Percentiles rank a stretch among this genome's conserved stretches.
Evolutionary conservation across 2,888 invertebrate species (phyloP).

Genomic region (Tolmerus cingulatus): DNA sequence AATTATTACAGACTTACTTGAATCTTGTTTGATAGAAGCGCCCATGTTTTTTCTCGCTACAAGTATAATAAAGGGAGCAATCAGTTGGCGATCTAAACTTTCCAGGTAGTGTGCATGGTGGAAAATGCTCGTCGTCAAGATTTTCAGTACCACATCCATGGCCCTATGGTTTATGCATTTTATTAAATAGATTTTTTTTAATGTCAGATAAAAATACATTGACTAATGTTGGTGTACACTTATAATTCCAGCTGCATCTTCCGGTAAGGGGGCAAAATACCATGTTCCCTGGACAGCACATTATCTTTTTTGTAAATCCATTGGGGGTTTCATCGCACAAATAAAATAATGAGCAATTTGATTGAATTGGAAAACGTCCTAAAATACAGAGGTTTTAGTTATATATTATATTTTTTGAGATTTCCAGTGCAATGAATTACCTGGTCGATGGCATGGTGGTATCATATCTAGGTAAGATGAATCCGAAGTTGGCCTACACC

Average conservation of each 20-base stretch:
- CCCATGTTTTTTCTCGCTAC: constrained; percentile 57
- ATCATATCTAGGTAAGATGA: neutral
- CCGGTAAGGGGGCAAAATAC: constrained; percentile 56
- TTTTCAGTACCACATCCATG: constrained; percentile 56
- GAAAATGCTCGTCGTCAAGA: constrained; percentile 57
- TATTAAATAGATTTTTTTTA: neutral
- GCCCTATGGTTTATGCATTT: constrained; percentile 40
- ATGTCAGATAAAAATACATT: neutral
- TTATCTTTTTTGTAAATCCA: constrained; percentile 55
- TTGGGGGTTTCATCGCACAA: constrained; percentile 53
- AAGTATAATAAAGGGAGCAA: constrained; percentile 63
- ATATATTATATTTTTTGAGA: neutral
- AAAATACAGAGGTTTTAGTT: neutral
- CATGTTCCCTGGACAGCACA: constrained; percentile 57
- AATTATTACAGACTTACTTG: constrained; percentile 52
- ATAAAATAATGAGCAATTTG: constrained; percentile 58
- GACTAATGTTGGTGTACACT: constrained; percentile 56
- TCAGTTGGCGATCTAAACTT: constrained; percentile 59
- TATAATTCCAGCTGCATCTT: constrained; percentile 56
- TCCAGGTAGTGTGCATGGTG: constrained; percentile 59
- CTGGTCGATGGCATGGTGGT: constrained; percentile 2
- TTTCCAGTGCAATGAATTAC: neutral
- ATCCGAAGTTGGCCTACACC: neutral
- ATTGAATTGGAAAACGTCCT: constrained; percentile 61
- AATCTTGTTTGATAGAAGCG: constrained; percentile 60